phyloP scores from a whole-genome alignment of 2,888 invertebrate species.

The Tubiluchus corallicola region DNA sequence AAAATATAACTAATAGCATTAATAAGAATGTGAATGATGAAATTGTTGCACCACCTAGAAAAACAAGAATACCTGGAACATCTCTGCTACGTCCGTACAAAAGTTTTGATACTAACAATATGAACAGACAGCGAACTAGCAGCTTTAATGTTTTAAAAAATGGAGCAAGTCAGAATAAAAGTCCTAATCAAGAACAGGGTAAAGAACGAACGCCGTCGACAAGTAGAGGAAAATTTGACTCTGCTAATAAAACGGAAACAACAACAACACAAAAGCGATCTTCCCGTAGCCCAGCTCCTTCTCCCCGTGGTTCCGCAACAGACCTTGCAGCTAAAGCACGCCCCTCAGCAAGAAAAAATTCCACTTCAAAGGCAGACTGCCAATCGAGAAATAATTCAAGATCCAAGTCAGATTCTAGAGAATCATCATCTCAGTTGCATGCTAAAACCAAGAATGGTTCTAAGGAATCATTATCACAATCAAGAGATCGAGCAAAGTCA shows the following conservation, averaged over 20 bases:
- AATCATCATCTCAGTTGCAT: neutral
- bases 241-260: too few species aligned
- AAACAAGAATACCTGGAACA: neutral
- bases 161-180: too few species aligned
- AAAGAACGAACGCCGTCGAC: too few species aligned
- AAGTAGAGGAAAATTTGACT: too few species aligned
- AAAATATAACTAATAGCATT: neutral
- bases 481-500: neutral
- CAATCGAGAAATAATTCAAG: too few species aligned
- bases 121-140: too few species aligned
- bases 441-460: too few species aligned
- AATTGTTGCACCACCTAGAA: neutral
- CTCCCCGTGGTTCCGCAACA: neutral
- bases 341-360: neutral
- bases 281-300: neutral
- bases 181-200: too few species aligned
- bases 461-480: neutral
- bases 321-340: neutral
- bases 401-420: neutral
- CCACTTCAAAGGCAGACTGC: neutral
- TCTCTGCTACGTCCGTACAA: neutral
- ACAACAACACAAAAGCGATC: too few species aligned
- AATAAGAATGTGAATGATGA: neutral
- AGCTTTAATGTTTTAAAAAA: too few species aligned
- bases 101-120: too few species aligned